These are phyloP conservation scores for Aleadryas rufinucha DNA, from an alignment of 2,113 vertebrate genomes.

Conservation along the genomic window DNA sequence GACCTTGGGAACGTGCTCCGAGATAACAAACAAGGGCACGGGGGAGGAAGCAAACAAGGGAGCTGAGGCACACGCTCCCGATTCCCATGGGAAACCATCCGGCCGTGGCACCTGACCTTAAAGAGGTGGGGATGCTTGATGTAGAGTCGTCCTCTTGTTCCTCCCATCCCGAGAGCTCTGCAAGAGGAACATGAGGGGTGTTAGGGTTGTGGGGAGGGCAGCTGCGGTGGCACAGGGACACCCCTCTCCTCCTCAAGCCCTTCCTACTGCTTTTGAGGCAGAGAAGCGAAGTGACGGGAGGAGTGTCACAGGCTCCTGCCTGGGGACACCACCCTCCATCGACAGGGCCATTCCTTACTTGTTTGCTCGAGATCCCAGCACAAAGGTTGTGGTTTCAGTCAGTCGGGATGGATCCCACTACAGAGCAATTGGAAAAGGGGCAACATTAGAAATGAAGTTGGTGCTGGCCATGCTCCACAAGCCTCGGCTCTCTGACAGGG, in stretches of 20 bases:
- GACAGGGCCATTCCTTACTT: slow-evolving; percentile 81
- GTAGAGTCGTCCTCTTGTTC: slow-evolving; percentile 96
- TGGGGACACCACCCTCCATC: slow-evolving; percentile 28
- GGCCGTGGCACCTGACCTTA: slow-evolving; percentile 78
- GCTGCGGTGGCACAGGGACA: not conserved
- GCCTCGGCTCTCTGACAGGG: not conserved
- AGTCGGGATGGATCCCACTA: slow-evolving; percentile 95
- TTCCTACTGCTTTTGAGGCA: slow-evolving; percentile 24
- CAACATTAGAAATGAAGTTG: slow-evolving; percentile 40
- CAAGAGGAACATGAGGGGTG: not conserved
- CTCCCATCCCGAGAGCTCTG: slow-evolving; percentile 96
- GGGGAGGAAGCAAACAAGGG: not conserved
- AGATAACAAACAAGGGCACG: not conserved
- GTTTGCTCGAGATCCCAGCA: slow-evolving; percentile 96
- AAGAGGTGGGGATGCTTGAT: slow-evolving; percentile 96
- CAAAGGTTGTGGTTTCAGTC: slow-evolving; percentile 87
- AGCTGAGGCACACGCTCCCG: not conserved
- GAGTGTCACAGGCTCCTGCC: slow-evolving; percentile 2
- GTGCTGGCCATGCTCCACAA: not conserved
- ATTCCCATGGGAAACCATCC: not conserved
- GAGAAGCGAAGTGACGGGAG: slow-evolving; percentile 29
- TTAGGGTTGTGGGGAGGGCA: accelerated
- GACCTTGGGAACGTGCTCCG: accelerated
- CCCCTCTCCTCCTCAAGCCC: slow-evolving; percentile 40
- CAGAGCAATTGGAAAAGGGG: slow-evolving; percentile 32